Evolutionary conservation across 2,113 vertebrate species (phyloP), one percentile per base, ranked within the genome.

Genomic region (Oreotrochilus melanogaster): DNA sequence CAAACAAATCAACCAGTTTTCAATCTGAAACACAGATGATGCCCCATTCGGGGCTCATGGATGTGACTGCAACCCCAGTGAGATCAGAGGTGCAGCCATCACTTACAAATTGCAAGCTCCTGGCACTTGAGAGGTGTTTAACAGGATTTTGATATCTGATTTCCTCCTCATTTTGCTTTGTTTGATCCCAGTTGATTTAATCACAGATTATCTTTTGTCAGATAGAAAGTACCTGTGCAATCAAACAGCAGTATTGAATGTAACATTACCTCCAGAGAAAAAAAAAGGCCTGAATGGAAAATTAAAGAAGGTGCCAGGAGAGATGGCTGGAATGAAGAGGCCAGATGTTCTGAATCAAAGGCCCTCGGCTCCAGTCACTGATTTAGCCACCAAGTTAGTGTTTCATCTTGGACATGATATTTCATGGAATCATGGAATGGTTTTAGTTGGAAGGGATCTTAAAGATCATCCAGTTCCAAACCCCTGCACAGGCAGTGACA

Each of bases 121-220:
- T 85, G 71, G n/a, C 10, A 2, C 45, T 33, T 23, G 8, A 35
- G 62, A 85, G 75, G 31, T 42, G 92, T 82, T 82, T 53, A 86
- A 87, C 62, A 86, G 88, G 82, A 83, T 92, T 73, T 88, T 25
- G 47, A 48, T 69, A 92, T 83, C 85, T 88, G 75, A 85, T 93
- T 96, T 95, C 87, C 69, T 91, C 51, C 23, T 89, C 15, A 0
- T 62, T 96, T 91, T 42, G 33, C 47, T 80, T 62, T 45, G 48
- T 95, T 95, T 92, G 84, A 86, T 95, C 93, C 60, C 72, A 43
- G 47, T 9, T 74, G 95, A 86, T 89, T 91, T 66, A 89, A 80
- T 80, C 83, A 61, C 47, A 74, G 60, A 80, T 91, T 87, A 74
- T 85, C 81, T 91, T 62, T 67, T 87, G 47, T n/a, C 61, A 60